phyloP scores from a whole-genome alignment of 2,113 vertebrate species.

The Siniperca chuatsi region DNA sequence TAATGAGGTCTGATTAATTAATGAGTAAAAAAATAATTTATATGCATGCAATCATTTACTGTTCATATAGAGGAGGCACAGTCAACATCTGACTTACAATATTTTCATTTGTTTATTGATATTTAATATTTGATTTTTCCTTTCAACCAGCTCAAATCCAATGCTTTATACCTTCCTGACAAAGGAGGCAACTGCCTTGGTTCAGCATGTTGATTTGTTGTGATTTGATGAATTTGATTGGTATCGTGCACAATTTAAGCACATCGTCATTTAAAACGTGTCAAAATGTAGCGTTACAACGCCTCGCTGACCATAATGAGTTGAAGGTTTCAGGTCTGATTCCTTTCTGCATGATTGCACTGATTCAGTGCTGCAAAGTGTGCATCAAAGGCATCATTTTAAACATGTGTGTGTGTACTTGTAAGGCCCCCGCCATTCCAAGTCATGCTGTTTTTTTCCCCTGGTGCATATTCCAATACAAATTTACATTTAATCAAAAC shows the following conservation, averaged over 20 bases:
- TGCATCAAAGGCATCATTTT: neutral
- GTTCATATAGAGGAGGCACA: too few species aligned
- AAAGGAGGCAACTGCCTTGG: too few species aligned
- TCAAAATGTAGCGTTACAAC: too few species aligned
- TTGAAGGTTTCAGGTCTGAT: neutral
- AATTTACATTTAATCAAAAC: slow-evolving; percentile 6
- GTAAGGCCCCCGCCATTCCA: neutral
- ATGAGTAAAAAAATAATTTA: too few species aligned
- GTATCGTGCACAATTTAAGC: neutral
- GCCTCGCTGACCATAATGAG: neutral
- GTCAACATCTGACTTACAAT: too few species aligned
- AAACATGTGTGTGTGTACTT: neutral
- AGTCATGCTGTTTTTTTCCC: neutral
- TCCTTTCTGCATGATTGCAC: neutral
- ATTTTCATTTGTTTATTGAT: too few species aligned
- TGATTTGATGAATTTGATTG: neutral
- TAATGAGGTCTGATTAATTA: too few species aligned
- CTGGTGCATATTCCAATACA: neutral
- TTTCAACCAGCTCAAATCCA: neutral
- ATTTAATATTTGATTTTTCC: too few species aligned
- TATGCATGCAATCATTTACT: too few species aligned
- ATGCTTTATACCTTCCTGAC: neutral
- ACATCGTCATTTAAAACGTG: neutral
- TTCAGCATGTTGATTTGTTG: neutral
- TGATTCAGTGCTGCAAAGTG: neutral